Conservation (phyloP, 2,888 invertebrate genomes). For the Hedychridium roseum region DNA sequence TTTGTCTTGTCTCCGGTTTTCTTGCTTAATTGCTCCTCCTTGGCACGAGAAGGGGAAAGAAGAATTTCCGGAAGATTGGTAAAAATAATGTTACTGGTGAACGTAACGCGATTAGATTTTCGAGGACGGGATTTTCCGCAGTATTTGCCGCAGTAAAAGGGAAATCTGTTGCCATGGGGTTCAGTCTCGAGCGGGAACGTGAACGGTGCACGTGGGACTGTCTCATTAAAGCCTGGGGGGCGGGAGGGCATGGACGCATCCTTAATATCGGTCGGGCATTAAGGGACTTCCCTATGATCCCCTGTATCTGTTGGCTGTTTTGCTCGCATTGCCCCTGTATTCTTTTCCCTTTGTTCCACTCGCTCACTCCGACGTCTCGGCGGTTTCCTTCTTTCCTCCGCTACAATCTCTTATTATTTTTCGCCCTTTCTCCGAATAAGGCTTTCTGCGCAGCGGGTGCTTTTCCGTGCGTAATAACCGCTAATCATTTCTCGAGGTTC, state of each 20-base stretch:
- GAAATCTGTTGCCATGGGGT: background rate
- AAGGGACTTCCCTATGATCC: slow-evolving; percentile 25
- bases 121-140: no score
- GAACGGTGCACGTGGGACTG: slow-evolving; percentile 5
- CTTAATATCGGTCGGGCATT: slow-evolving; percentile 30
- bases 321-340: slow-evolving; percentile 4
- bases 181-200: background rate
- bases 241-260: slow-evolving; percentile 32
- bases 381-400: background rate
- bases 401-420: slow-evolving; percentile 17
- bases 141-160: no score
- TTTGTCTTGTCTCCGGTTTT: no score
- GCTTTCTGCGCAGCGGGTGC: slow-evolving; percentile 1
- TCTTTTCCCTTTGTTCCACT: background rate
- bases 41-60: no score
- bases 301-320: background rate
- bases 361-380: background rate
- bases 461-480: slow-evolving; percentile 44
- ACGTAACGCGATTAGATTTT: no score
- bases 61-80: no score
- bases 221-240: slow-evolving; percentile 37
- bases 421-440: slow-evolving; percentile 29
- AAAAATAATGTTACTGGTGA: no score
- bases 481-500: slow-evolving; percentile 43
- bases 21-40: no score